Percentiles rank a stretch among this genome's conserved stretches.
Evolutionary conservation across 1,140 invertebrate genomes (phyloP).

Genomic region (Cryptotermes secundus): DNA sequence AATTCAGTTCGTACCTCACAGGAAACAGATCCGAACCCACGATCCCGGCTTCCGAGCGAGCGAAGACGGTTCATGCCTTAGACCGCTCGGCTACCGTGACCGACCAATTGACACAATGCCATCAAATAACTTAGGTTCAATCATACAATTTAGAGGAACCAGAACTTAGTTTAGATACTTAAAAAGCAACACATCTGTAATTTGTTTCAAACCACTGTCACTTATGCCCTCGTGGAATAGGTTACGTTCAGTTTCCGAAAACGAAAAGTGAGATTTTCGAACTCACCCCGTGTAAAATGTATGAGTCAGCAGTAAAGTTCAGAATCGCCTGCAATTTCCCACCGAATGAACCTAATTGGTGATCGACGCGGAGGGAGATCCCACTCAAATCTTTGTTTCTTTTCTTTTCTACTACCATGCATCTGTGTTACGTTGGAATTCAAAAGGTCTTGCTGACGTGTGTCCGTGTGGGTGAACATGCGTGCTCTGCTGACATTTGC

Average conservation of each 20-base stretch:
- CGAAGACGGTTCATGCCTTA: too few species aligned
- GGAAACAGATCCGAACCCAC: too few species aligned
- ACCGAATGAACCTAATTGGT: not conserved
- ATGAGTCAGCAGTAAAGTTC: not conserved
- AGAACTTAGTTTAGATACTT: too few species aligned
- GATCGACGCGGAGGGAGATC: not conserved
- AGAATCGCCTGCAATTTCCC: not conserved
- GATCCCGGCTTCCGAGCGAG: too few species aligned
- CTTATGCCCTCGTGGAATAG: too few species aligned
- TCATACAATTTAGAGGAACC: too few species aligned
- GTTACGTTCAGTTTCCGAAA: not conserved
- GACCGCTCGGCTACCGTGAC: too few species aligned
- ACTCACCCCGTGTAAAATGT: not conserved
- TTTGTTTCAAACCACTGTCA: too few species aligned
- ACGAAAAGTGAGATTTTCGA: not conserved
- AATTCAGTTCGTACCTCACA: too few species aligned
- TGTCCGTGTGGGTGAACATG: not conserved
- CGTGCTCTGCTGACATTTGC: not conserved
- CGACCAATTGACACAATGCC: too few species aligned
- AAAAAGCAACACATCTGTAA: too few species aligned
- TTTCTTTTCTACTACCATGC: not conserved
- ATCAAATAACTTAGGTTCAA: too few species aligned
- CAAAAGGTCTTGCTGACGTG: conserved; percentile 8
- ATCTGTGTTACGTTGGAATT: not conserved
- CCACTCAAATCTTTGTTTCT: not conserved